phyloP scores from a whole-genome alignment of 2,888 invertebrate genomes.

The Barypeithes pellucidus region DNA sequence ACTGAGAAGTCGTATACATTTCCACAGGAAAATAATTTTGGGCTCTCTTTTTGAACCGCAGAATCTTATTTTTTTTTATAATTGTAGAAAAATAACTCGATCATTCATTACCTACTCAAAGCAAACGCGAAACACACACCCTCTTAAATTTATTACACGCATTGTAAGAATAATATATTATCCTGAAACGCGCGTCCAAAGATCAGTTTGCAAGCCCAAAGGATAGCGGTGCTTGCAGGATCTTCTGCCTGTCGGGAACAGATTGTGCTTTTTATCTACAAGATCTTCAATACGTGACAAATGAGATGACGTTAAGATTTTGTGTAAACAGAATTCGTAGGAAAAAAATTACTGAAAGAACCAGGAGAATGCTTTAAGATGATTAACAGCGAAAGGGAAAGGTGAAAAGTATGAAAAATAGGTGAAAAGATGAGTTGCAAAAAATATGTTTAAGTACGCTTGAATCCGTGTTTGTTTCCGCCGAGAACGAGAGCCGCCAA shows the following conservation, averaged over 20 bases:
- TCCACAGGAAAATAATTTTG: too few species aligned
- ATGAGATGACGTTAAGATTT: conserved; percentile 44
- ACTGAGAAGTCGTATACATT: too few species aligned
- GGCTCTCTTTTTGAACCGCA: too few species aligned
- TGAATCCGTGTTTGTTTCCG: too few species aligned
- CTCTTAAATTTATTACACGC: conserved; percentile 29
- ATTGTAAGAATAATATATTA: conserved; percentile 40
- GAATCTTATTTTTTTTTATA: too few species aligned
- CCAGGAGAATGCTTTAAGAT: neutral
- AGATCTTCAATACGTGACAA: conserved; percentile 49
- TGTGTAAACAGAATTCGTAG: conserved; percentile 37
- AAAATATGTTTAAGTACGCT: neutral
- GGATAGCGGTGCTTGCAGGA: conserved; percentile 40
- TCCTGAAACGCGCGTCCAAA: conserved; percentile 24
- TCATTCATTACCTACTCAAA: conserved; percentile 39
- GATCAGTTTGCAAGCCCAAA: conserved; percentile 37
- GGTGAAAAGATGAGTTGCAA: neutral
- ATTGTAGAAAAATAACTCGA: neutral
- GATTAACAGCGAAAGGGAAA: neutral
- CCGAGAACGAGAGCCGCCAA: too few species aligned
- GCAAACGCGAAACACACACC: conserved; percentile 4
- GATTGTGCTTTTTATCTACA: conserved; percentile 44
- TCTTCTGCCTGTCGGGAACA: conserved; percentile 40
- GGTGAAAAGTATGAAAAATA: neutral
- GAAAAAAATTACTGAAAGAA: conserved; percentile 32